Base-by-base conservation (phyloP, 2,888 invertebrate species). In the Agapetus fuscipes region DNA sequence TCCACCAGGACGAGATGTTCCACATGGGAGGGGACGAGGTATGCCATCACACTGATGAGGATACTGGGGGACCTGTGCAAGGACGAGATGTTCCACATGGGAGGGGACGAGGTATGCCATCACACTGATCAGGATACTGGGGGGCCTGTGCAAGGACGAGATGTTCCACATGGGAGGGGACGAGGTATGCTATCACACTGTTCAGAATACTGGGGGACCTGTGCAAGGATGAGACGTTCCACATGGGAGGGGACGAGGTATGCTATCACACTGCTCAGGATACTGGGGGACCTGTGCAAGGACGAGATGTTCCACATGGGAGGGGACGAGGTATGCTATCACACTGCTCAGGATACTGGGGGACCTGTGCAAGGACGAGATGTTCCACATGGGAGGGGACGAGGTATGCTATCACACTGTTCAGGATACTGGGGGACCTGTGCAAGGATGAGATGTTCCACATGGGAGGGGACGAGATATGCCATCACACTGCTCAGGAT, bases 21-120 rank as follows among this genome's bases (percentile, higher is more conserved):
- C 89, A 89, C 55, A 78, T 88, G 76, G 89, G 89, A 2, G 89
- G 88, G 1, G 88, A 90, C 59, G 88, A 88, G 70, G 85, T 85
- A 35, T 56, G 54, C 9, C 17, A 14, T 30, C 7, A 11, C 5
- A 28, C 9, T 28, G 28, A 5, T 11, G 11, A 28, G 63, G 1
- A 73, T 85, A 2, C 62, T 89, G 17, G 64, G 73, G 24, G 71
- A 78, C 43, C 60, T 89, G n/a, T 87, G 83, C 55, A 64, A 61
- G 39, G 84, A 85, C 1, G 76, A 77, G 32, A 61, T 77, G 2
- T 71, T 89, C 36, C 89, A 89, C 55, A 78, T 88, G 76, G 89
- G 89, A 2, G 89, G 88, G 1, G 88, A 90, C 59, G 88, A 88
- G 70, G 85, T 85, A 35, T 56, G 54, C 9, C 17, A 14, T 30